These are phyloP conservation scores for Omphaloscelis lunosa DNA, from an alignment of 2,888 invertebrate species.

Conservation along the genomic window DNA sequence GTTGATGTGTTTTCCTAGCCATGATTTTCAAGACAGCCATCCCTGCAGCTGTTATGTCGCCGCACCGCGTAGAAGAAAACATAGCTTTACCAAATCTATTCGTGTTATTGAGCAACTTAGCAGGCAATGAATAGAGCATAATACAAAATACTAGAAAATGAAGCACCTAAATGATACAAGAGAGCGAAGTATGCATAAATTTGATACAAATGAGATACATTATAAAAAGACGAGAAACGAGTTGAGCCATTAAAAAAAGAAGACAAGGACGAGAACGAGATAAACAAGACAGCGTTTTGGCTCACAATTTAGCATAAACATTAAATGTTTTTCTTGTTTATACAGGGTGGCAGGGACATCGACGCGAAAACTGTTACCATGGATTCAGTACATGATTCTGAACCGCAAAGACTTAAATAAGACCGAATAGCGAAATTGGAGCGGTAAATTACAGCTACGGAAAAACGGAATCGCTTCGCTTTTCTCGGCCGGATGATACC, in stretches of 20 bases:
- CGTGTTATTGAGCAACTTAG: too few species aligned
- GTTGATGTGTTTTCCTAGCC: too few species aligned
- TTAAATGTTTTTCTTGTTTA: not conserved
- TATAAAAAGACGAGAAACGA: slow-evolving; percentile 4
- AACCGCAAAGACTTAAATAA: too few species aligned
- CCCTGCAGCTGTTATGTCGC: too few species aligned
- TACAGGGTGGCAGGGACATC: too few species aligned
- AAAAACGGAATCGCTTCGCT: not conserved
- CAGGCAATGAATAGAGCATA: not conserved
- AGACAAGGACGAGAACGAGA: not conserved
- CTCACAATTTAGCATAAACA: not conserved
- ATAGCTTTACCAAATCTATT: too few species aligned
- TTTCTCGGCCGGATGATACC: not conserved
- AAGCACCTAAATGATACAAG: not conserved
- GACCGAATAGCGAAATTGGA: not conserved
- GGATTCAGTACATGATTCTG: too few species aligned
- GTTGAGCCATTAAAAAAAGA: not conserved
- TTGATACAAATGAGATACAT: slow-evolving; percentile 2
- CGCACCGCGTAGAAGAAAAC: too few species aligned
- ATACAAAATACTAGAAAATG: not conserved
- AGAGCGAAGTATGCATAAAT: not conserved
- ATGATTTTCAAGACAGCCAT: too few species aligned
- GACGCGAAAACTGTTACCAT: too few species aligned
- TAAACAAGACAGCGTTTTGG: not conserved
- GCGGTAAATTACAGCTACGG: not conserved